These are phyloP conservation scores for Antigone vipio DNA, from an alignment of 2,113 vertebrate species.

Conservation along the genomic window DNA sequence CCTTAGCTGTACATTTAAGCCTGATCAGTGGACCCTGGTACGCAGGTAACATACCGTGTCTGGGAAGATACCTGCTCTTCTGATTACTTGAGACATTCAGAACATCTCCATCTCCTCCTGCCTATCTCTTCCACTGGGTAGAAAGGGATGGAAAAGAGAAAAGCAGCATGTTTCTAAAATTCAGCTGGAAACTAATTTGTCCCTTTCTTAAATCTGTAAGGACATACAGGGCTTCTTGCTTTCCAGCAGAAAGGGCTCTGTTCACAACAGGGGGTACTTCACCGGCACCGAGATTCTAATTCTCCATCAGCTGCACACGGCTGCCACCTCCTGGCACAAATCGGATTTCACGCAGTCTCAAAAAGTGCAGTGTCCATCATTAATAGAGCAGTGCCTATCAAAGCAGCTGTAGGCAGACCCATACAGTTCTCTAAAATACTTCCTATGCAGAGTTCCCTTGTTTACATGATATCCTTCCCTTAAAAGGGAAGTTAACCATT, in stretches of 20 bases:
- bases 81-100: neutral
- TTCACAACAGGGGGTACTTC: neutral
- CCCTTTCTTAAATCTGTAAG: neutral
- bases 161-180: neutral
- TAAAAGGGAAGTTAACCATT: neutral
- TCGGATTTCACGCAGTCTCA: neutral
- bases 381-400: accelerated
- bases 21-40: neutral
- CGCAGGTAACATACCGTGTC: neutral
- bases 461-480: neutral
- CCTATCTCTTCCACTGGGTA: neutral
- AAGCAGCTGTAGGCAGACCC: neutral
- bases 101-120: neutral
- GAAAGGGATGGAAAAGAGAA: neutral
- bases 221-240: neutral
- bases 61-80: neutral
- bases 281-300: accelerated
- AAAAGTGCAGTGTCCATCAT: no score
- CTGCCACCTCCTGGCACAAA: slow-evolving; percentile 51
- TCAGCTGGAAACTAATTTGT: neutral
- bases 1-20: neutral
- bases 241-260: neutral
- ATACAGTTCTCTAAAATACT: neutral
- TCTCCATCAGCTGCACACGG: neutral
- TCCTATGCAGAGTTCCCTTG: neutral